Conservation (phyloP, 2,797 vertebrate species). For the Falco cherrug region DNA sequence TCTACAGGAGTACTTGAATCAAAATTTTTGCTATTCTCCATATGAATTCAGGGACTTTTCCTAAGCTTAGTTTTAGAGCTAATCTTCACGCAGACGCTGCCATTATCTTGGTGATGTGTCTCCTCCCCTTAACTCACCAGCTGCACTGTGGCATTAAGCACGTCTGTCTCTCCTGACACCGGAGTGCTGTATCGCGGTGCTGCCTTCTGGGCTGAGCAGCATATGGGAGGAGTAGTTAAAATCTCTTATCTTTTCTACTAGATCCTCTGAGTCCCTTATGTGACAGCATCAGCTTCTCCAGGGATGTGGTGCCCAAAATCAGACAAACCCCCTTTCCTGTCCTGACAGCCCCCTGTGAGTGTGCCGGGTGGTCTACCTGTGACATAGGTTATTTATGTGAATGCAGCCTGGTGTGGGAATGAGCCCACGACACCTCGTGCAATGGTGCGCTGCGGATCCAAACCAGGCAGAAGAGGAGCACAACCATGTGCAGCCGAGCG, state of each 20-base stretch:
- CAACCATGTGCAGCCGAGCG: not conserved
- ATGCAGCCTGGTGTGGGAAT: rapidly evolving
- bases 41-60: not conserved
- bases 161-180: not conserved
- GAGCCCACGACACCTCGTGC: not conserved
- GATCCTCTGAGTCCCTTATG: not conserved
- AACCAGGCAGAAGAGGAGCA: not conserved
- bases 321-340: not conserved
- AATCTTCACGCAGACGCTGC: not conserved
- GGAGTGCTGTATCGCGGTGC: not conserved
- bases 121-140: not conserved
- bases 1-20: not conserved
- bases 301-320: not conserved
- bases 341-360: not conserved
- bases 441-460: not conserved
- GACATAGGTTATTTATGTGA: rapidly evolving
- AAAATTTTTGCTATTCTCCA: not conserved
- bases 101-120: not conserved
- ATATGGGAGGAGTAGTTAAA: not conserved
- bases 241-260: not conserved
- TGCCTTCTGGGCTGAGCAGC: not conserved
- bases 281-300: not conserved
- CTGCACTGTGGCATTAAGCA: not conserved
- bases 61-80: not conserved
- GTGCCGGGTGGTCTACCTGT: not conserved